Base-by-base conservation (phyloP, 2,797 vertebrate species). In the Pseudochaenichthys georgianus region DNA sequence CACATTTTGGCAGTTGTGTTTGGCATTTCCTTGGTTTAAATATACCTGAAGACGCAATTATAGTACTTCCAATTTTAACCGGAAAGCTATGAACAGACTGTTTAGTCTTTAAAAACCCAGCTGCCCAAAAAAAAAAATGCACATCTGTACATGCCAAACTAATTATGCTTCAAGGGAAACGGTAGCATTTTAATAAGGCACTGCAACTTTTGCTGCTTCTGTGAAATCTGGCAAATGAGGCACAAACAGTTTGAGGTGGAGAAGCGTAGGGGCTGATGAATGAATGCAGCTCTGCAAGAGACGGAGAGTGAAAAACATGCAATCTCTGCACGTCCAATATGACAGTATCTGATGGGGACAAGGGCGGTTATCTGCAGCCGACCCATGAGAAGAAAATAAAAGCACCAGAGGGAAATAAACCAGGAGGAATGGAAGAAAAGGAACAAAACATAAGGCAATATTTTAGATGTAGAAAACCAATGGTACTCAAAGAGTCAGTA, bases 81-180 rank as follows among this genome's bases (percentile, higher is more conserved):
- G 23, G 13, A 17, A 43, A 66, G 13, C 57, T 54, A 41, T 67
- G 21, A 84, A 78, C 62, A 55, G 16, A 50, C 31, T 45, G 74
- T 84, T 89, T 73, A 83, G 66, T 67, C 42, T 61, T 70, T 64
- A 88, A 84, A 81, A 80, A 78, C 43, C 70, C 38, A 16, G 54
- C 19, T 48, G 34, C 43, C 6, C 23, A 16, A 21, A 73, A 75
- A 16, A 42, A 38, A 64, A 67, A n/a, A 59, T 46, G 38, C 53
- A 62, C 70, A 78, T 84, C 76, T 71, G 64, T 46, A 66, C 53
- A 7, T 70, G 7, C 23, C 59, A 68, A 28, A 50, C 45, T 51
- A 80, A 79, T 69, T 19, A 43, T 12, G 28, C 72, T 72, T 48
- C 45, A 70, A 77, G 59, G 66, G 61, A 61, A 83, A 48, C 61